phyloP scores from a whole-genome alignment of 2,113 vertebrate species.

The Phrynocephalus versicolor region DNA sequence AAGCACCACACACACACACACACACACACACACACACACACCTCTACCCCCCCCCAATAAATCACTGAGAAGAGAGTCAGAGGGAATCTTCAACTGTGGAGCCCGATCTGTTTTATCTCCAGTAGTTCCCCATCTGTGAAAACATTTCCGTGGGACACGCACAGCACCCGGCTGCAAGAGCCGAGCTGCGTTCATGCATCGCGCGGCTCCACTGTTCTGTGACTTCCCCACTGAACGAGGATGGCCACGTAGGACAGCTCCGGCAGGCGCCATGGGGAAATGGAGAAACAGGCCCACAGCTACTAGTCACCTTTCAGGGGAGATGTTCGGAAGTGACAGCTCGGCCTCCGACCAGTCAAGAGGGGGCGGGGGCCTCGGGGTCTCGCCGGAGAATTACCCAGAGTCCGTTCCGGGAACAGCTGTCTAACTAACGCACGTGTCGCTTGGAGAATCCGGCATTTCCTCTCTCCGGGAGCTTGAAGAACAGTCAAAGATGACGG shows the following conservation, averaged over 20 bases:
- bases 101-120: conserved; percentile 42
- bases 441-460: no score
- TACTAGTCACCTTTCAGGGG: conserved; percentile 24
- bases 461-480: no score
- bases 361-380: neutral
- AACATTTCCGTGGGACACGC: conserved; percentile 36
- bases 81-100: conserved; percentile 40
- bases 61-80: conserved; percentile 10
- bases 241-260: conserved; percentile 34
- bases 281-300: conserved; percentile 5
- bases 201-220: conserved; percentile 43
- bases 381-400: neutral
- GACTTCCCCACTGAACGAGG: conserved; percentile 42
- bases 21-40: no score
- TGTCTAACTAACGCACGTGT: no score
- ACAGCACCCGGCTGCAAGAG: conserved; percentile 28
- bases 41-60: no score
- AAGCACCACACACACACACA: neutral
- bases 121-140: conserved; percentile 52
- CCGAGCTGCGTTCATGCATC: conserved; percentile 25
- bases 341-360: neutral
- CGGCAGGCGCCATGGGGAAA: conserved; percentile 17
- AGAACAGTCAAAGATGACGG: no score
- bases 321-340: conserved; percentile 19
- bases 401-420: neutral